Percentiles rank a stretch among this genome's conserved stretches.
phyloP scores from a whole-genome alignment of 1,140 invertebrate genomes.

The Gonioctena quinquepunctata region DNA sequence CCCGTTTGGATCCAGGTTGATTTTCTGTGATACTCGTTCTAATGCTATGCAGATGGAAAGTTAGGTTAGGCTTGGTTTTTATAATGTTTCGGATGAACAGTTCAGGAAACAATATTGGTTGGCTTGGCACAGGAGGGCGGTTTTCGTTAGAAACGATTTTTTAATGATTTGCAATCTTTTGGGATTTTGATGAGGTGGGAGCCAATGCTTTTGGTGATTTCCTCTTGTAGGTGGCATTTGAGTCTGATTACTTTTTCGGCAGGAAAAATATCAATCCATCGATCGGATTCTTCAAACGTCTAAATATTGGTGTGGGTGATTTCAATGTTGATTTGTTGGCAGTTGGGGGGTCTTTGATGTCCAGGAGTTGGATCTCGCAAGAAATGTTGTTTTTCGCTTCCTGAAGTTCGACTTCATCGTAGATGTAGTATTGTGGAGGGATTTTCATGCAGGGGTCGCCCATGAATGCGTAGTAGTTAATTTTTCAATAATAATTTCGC shows the following conservation, averaged over 20 bases:
- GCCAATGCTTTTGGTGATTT: no score
- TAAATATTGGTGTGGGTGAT: neutral
- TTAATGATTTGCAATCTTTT: no score
- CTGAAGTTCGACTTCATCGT: neutral
- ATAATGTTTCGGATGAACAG: neutral
- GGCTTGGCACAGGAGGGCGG: no score
- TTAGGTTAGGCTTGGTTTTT: neutral
- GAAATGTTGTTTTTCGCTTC: neutral
- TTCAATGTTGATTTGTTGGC: neutral
- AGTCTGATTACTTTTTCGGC: neutral
- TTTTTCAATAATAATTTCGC: neutral
- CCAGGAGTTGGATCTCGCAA: neutral
- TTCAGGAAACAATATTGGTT: no score
- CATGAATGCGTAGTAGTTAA: neutral
- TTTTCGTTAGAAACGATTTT: no score
- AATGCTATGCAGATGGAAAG: neutral
- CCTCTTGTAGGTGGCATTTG: no score
- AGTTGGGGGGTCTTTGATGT: neutral
- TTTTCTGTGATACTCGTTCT: neutral
- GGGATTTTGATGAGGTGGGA: no score
- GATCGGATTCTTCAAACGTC: neutral
- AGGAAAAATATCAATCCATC: neutral
- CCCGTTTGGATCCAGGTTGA: neutral
- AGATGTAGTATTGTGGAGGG: neutral
- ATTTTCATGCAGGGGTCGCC: neutral